Conservation (phyloP, 2,797 vertebrate genomes). For the Rhabdophis nuchalis region DNA sequence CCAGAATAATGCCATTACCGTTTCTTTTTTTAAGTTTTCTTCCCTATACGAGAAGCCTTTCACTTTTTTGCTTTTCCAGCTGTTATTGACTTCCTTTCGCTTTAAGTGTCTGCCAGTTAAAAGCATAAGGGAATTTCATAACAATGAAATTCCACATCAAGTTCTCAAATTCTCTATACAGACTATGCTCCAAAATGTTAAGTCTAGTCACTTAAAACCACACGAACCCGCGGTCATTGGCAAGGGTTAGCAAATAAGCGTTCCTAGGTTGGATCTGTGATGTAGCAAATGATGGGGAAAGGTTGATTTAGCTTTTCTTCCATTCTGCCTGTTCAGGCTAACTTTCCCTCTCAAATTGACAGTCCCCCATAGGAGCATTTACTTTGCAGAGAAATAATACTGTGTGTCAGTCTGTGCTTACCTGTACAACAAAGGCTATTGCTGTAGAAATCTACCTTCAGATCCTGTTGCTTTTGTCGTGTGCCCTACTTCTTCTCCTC, state of each 20-base stretch:
- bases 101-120: neutral
- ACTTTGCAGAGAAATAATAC: neutral
- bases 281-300: neutral
- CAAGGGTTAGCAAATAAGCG: neutral
- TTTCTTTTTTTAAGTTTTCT: neutral
- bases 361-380: neutral
- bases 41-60: neutral
- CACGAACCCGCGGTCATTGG: neutral
- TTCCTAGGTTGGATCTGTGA: neutral
- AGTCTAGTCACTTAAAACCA: neutral
- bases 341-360: neutral
- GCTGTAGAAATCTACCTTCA: neutral
- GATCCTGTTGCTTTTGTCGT: neutral
- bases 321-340: neutral
- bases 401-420: neutral
- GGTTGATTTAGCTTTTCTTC: neutral
- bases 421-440: neutral
- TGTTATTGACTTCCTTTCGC: neutral
- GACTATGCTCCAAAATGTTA: neutral
- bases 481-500: neutral
- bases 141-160: neutral
- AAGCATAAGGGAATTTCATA: neutral
- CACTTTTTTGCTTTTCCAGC: neutral
- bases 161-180: neutral
- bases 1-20: neutral